These are phyloP conservation scores for Leguminivora glycinivorella DNA, from an alignment of 1,140 invertebrate genomes.

Conservation along the genomic window DNA sequence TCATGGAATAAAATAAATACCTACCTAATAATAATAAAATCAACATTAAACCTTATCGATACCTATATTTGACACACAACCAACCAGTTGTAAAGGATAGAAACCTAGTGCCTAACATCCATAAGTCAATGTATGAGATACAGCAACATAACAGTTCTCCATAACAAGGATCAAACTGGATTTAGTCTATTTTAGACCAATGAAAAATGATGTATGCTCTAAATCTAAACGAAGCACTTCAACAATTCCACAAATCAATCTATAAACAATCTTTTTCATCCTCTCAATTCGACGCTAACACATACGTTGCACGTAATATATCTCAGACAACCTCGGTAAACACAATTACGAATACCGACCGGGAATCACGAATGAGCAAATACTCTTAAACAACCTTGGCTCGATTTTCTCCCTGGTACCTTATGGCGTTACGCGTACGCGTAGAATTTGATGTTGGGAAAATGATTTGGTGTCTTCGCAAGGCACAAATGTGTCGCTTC, in stretches of 20 bases:
- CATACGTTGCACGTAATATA: neutral
- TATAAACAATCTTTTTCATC: neutral
- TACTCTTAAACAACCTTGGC: slow-evolving; percentile 23
- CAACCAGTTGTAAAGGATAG: too few species aligned
- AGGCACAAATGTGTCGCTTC: neutral
- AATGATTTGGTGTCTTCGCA: neutral
- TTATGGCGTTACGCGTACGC: neutral
- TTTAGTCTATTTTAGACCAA: too few species aligned
- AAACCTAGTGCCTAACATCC: too few species aligned
- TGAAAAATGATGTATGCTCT: too few species aligned
- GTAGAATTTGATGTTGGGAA: neutral
- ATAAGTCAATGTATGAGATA: too few species aligned
- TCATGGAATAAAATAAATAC: too few species aligned
- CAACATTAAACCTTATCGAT: too few species aligned
- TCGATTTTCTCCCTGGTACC: neutral
- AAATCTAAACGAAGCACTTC: too few species aligned
- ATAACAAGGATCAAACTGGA: too few species aligned
- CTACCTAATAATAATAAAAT: too few species aligned
- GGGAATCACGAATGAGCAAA: slow-evolving; percentile 22
- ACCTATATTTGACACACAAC: too few species aligned
- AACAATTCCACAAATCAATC: neutral
- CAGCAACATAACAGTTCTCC: too few species aligned
- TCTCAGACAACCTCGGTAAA: slow-evolving; percentile 5
- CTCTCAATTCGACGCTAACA: neutral
- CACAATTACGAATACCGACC: slow-evolving; percentile 22